These are phyloP conservation scores for Zosterops lateralis DNA, from an alignment of 2,113 vertebrate species.

Conservation along the genomic window DNA sequence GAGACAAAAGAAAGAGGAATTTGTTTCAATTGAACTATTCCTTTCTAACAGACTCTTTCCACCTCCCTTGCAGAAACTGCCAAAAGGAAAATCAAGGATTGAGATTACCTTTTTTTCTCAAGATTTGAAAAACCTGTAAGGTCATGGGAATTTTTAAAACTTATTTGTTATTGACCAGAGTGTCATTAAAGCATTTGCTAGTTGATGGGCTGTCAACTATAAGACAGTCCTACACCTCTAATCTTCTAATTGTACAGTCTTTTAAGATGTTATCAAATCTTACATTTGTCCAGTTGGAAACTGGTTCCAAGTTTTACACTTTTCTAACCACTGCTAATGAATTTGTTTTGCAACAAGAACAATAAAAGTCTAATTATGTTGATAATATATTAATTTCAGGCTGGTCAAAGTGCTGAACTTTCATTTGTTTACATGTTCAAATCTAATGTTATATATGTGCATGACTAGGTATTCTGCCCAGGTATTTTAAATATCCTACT, in stretches of 20 bases:
- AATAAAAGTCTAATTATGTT: conserved; percentile 56
- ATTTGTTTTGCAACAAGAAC: conserved; percentile 55
- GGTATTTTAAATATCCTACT: conserved; percentile 7
- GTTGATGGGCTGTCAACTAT: neutral
- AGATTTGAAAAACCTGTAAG: conserved; percentile 1
- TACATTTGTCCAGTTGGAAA: conserved; percentile 44
- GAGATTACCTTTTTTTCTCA: neutral
- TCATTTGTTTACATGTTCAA: conserved; percentile 34
- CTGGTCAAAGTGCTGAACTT: conserved; percentile 17
- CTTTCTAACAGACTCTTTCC: conserved; percentile 71
- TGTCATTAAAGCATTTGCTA: neutral
- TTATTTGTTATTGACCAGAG: neutral
- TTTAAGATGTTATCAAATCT: conserved; percentile 1
- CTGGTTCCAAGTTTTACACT: conserved; percentile 25
- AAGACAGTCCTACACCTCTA: neutral
- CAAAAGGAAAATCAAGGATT: conserved; percentile 66
- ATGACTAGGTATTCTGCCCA: conserved; percentile 23
- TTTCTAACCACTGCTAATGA: conserved; percentile 29
- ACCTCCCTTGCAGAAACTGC: conserved; percentile 66
- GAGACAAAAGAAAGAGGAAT: conserved; percentile 78
- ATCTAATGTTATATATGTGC: neutral
- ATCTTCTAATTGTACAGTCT: neutral
- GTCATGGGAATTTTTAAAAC: neutral
- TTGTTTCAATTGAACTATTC: conserved; percentile 77
- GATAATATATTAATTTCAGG: conserved; percentile 13